Percentiles rank a stretch among this genome's conserved stretches.
Conservation (phyloP, 2,797 vertebrate species). For the Limosa lapponica region DNA sequence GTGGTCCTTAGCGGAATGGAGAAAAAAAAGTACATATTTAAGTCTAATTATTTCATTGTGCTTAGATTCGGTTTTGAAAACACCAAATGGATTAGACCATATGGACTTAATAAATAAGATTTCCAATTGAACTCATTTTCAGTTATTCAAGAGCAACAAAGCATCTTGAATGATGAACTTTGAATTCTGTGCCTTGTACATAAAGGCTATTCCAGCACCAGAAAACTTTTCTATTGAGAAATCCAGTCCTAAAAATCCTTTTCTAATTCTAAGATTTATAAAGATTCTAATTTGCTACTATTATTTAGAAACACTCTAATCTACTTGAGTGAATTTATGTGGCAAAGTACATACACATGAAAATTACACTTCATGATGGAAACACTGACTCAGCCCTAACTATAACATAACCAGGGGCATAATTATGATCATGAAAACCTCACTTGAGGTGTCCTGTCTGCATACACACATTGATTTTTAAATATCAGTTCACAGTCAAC, state of each 20-base stretch:
- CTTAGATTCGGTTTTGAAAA: background rate
- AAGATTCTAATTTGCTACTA: background rate
- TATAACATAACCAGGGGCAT: background rate
- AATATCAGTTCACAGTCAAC: background rate
- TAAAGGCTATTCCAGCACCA: background rate
- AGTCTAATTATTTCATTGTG: background rate
- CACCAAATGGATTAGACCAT: background rate
- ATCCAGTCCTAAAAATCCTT: background rate
- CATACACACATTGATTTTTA: background rate
- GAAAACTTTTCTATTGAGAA: background rate
- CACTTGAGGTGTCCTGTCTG: background rate
- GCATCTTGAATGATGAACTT: background rate
- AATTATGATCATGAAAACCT: background rate
- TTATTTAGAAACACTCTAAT: background rate
- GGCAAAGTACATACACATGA: background rate
- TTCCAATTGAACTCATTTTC: background rate
- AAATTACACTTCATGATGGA: background rate
- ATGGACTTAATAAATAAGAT: background rate
- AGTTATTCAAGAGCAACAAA: background rate
- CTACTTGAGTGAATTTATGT: background rate
- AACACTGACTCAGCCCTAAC: background rate
- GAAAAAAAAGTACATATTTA: background rate
- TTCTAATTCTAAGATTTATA: background rate
- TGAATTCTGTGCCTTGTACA: background rate
- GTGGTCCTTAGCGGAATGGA: background rate